These are phyloP conservation scores for Channa maculata DNA, from an alignment of 2,113 vertebrate genomes.

Conservation along the genomic window DNA sequence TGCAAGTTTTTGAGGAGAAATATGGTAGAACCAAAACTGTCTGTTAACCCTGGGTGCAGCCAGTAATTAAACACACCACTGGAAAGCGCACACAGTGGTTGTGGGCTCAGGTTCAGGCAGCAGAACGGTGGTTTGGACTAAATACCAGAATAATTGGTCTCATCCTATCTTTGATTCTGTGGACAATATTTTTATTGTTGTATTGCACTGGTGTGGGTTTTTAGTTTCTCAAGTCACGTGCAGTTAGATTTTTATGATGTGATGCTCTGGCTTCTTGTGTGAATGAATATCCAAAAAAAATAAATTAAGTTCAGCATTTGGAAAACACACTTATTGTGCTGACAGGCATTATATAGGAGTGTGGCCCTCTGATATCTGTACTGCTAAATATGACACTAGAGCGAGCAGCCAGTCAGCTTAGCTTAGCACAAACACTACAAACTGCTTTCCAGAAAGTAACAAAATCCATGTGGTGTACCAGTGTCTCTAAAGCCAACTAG, in stretches of 20 bases:
- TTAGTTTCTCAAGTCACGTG: slow-evolving; percentile 18
- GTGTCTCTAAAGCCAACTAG: no score
- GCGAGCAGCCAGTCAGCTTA: no score
- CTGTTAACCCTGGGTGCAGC: slow-evolving; percentile 58
- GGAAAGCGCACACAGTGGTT: slow-evolving; percentile 59
- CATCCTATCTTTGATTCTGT: slow-evolving; percentile 56
- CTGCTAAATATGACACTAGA: no score
- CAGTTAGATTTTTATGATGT: slow-evolving; percentile 31
- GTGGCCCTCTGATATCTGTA: no score
- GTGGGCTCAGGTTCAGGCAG: slow-evolving; percentile 61
- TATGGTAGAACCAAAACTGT: slow-evolving; percentile 59
- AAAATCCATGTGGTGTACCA: no score
- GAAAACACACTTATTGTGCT: no score
- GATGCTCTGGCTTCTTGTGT: background rate
- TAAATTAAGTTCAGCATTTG: background rate
- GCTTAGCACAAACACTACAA: no score
- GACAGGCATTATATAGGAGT: no score
- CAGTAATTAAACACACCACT: slow-evolving; percentile 70
- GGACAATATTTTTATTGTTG: slow-evolving; percentile 58
- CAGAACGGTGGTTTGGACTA: slow-evolving; percentile 52
- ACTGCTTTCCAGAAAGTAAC: no score
- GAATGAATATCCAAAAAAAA: slow-evolving; percentile 1
- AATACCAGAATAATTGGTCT: slow-evolving; percentile 50
- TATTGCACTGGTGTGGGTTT: slow-evolving; percentile 30
- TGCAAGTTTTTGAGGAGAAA: slow-evolving; percentile 72